A percentile compares a stretch with the other conserved stretches of the same genome.
Evolutionary conservation across 2,888 invertebrate genomes (phyloP).

Genomic region (Mythimna vitellina): DNA sequence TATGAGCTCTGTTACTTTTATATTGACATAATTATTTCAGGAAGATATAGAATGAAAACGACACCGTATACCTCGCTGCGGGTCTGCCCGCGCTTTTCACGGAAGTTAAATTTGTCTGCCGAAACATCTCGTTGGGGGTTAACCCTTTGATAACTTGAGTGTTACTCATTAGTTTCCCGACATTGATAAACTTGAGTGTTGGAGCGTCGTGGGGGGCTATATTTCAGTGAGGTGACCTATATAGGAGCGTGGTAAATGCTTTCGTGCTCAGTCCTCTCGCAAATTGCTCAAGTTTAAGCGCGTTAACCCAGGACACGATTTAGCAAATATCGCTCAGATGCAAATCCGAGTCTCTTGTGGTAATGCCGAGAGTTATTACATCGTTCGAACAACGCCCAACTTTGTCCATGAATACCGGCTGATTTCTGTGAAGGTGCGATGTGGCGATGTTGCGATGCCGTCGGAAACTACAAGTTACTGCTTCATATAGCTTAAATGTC

Average conservation of each 20-base stretch:
- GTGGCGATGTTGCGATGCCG: slow-evolving; percentile 30
- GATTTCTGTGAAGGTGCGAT: slow-evolving; percentile 42
- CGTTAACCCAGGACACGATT: slow-evolving; percentile 71
- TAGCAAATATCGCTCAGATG: slow-evolving; percentile 73
- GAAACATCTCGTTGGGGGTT: slow-evolving; percentile 45
- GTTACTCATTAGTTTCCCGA: slow-evolving; percentile 63
- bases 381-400: slow-evolving; percentile 63
- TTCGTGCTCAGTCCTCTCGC: slow-evolving; percentile 59
- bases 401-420: slow-evolving; percentile 61
- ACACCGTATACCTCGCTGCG: background rate
- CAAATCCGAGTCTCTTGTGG: slow-evolving; percentile 72
- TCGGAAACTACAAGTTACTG: slow-evolving; percentile 36
- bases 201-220: slow-evolving; percentile 44
- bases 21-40: slow-evolving; percentile 10
- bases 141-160: slow-evolving; percentile 58
- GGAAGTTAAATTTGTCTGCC: slow-evolving; percentile 52
- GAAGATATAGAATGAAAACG: slow-evolving; percentile 18
- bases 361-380: slow-evolving; percentile 67
- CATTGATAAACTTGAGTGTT: slow-evolving; percentile 61
- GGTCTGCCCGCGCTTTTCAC: slow-evolving; percentile 24
- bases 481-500: slow-evolving; percentile 17
- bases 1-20: slow-evolving; percentile 22
- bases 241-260: slow-evolving; percentile 58
- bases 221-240: slow-evolving; percentile 65
- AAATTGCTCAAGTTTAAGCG: slow-evolving; percentile 75